A percentile compares a stretch with the other conserved stretches of the same genome.
Evolutionary conservation across 2,888 invertebrate species (phyloP).

Genomic region (Resseliella maxima): DNA sequence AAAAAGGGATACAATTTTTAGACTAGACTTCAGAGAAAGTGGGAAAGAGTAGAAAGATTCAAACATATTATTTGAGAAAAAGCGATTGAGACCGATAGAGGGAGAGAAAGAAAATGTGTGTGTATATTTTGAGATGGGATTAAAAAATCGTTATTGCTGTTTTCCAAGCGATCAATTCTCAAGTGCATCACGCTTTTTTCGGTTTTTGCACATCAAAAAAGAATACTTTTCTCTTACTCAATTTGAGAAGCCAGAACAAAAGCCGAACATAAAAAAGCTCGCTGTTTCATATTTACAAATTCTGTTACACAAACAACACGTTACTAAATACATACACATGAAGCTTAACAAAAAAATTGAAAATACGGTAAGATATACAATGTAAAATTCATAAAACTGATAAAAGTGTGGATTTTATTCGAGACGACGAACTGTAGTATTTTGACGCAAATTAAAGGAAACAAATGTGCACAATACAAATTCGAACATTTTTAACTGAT

Average conservation of each 20-base stretch:
- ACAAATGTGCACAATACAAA: not conserved
- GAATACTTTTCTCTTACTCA: not conserved
- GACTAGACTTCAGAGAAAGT: too few species aligned
- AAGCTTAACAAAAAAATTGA: not conserved
- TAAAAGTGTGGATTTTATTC: not conserved
- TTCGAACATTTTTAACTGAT: not conserved
- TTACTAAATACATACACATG: not conserved
- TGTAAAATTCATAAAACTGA: not conserved
- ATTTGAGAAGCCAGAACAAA: not conserved
- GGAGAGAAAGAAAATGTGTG: too few species aligned
- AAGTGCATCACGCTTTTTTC: too few species aligned
- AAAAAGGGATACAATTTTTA: too few species aligned
- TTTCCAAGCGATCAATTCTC: too few species aligned
- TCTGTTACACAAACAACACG: not conserved
- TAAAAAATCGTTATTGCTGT: too few species aligned
- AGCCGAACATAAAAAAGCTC: not conserved
- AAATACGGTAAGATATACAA: too few species aligned
- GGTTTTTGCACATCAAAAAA: too few species aligned
- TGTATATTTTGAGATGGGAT: too few species aligned
- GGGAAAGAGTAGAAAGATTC: too few species aligned
- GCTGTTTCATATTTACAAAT: not conserved
- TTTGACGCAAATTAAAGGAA: not conserved
- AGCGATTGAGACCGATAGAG: too few species aligned
- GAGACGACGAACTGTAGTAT: not conserved
- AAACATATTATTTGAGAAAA: too few species aligned